A percentile compares a stretch with the other conserved stretches of the same genome.
phyloP scores from a whole-genome alignment of 2,797 vertebrate species.

The Danio tinwini region DNA sequence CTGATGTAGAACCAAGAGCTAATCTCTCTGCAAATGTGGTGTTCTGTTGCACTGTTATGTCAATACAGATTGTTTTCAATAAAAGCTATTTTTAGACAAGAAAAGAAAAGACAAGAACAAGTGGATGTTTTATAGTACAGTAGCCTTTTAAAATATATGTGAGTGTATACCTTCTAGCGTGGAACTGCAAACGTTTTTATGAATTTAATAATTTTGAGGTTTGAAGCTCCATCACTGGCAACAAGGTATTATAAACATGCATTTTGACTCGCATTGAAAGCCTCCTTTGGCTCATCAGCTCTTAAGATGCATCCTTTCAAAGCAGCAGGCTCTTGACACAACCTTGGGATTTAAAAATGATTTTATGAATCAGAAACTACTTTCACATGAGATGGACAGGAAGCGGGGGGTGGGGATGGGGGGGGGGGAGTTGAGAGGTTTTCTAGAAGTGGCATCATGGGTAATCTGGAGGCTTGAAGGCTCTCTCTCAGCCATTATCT shows the following conservation, averaged over 20 bases:
- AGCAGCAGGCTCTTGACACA: slow-evolving; percentile 60
- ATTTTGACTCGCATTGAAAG: slow-evolving; percentile 60
- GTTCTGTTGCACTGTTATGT: too few relatives aligned
- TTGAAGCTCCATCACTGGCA: neutral
- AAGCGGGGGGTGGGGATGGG: slow-evolving; percentile 37
- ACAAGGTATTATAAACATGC: slow-evolving; percentile 7
- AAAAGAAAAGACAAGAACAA: too few relatives aligned
- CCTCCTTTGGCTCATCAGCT: slow-evolving; percentile 62
- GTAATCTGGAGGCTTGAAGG: slow-evolving; percentile 66
- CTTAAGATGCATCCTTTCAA: slow-evolving; percentile 64
- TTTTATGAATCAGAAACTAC: slow-evolving; percentile 71
- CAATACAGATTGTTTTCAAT: too few relatives aligned
- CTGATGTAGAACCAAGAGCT: too few relatives aligned
- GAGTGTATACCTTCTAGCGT: neutral
- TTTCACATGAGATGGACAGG: slow-evolving; percentile 71
- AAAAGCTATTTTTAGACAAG: too few relatives aligned
- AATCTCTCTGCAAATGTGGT: too few relatives aligned
- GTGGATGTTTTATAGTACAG: too few relatives aligned
- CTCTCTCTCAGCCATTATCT: slow-evolving; percentile 71
- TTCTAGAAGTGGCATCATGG: slow-evolving; percentile 47
- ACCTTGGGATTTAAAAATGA: slow-evolving; percentile 65
- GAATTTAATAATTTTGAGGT: neutral
- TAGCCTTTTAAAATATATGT: neutral
- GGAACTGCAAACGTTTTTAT: neutral
- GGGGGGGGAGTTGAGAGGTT: slow-evolving; percentile 45